Base-by-base conservation (phyloP, 2,797 vertebrate genomes). In the Allobates femoralis region DNA sequence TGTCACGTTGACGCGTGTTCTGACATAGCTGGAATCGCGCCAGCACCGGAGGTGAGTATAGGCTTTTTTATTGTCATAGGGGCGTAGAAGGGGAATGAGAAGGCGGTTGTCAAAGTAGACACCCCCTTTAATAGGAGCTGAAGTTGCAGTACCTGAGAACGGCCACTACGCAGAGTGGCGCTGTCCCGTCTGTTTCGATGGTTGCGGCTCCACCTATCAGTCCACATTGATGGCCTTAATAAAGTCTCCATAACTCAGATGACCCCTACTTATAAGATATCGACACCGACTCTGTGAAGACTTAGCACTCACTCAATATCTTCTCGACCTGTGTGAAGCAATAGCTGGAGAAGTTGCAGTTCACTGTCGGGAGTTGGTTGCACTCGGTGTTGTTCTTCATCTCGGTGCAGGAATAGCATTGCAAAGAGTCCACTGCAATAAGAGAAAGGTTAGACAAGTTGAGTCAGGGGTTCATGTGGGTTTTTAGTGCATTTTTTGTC, bases 311-410 rank as follows among this genome's bases (percentile, higher is more conserved):
- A 81, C 79, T 12, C 7, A 51, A 0, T 32, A 26, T 5, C 21
- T 51, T 81, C 26, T 81, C 79, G 19, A 81, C 37, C 51, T 81
- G 41, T 81, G 60, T 81, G 30, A 66, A 67, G 46, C 79, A 81
- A 21, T 19, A 50, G 41, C 41, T 81, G 46, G 79, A 30, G 53
- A 7, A 5, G 34, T 37, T 46, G 51, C 81, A 83, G 55, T 1
- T 83, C 53, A 41, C 67, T 30, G 16, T 6, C 8, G 67, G 69
- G 6, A 19, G 81, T 23, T 18, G 55, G 53, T 83, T 83, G n/a
- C 81, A 83, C 10, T 58, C 21, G 30, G 81, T 83, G 34, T 83
- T 75, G 69, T 75, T 83, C 18, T 16, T 75, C 81, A 74, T 50
- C 0, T 83, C 8, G 7, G 6, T 74, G 2, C 81, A 83, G 28